Base-by-base conservation (phyloP, 2,888 invertebrate genomes). In the Eledona agricola region DNA sequence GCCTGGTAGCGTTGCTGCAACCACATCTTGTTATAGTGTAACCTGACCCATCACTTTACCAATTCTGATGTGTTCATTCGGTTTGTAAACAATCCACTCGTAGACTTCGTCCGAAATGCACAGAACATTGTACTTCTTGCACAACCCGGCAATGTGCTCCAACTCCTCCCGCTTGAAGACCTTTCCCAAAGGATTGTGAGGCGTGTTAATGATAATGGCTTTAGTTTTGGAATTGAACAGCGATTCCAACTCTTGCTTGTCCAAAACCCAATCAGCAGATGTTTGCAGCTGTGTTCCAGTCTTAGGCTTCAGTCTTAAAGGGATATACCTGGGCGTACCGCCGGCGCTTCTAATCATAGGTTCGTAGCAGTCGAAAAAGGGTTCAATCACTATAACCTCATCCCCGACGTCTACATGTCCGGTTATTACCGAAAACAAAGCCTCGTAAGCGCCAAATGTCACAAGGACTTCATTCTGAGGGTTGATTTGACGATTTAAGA, bases 61-160 rank as follows among this genome's bases (percentile, higher is more conserved):
- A 52, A 98, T 97, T 72, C 96, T 84, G 52, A 96, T 84, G 75
- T 97, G 93, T 66, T 90, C 80, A 15, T 84, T 80, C 0, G 89
- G 89, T 68, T 89, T 84, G 68, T 88, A 96, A 5, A 93, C 90
- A 73, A 99, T 83, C 95, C 96, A 98, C 75, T 99, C 98, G 65
- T 99, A 99, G 0, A 99, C 99, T 76, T 99, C 99, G 76, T 99
- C 99, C 1, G 96, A 88, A 10, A 99, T 77, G 49, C 95, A 96
- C 4, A 99, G 78, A 2, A 91, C 89, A 73, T 99, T 89, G 83
- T 93, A 89, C 70, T 96, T 93, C 72, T 89, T 90, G 74, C 96
- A 97, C 49, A 99, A 78, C 60, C 88, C 81, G 0, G 96, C 96
- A 60, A 99, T 90, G 57, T 83, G 71, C 62, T 84, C 79, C 58